Base-by-base conservation (phyloP, 2,888 invertebrate genomes). In the Digitonthophagus gazella region DNA sequence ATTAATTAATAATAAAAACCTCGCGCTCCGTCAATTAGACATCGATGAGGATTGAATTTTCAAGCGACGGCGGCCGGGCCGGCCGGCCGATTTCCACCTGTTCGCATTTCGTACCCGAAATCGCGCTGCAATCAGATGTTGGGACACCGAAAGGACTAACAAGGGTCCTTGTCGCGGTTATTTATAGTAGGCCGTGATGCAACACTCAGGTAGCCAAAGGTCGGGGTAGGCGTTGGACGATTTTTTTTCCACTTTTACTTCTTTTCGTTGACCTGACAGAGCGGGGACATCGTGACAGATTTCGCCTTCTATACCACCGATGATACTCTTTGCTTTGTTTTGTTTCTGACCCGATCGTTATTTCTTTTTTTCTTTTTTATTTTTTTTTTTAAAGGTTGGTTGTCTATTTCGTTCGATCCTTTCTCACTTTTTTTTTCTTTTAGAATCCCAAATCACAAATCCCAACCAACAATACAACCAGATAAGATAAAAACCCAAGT, bases 81-180 rank as follows among this genome's bases (percentile, higher is more conserved):
- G n/a, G n/a, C n/a, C n/a, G n/a, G 28, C 28, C 6, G 28, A 18
- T 19, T 15, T 61, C 61, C 61, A 61, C 61, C 61, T 61, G 61
- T 20, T 19, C 5, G 18, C 5, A 15, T 16, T 20, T n/a, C 18
- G 57, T 20, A 61, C 20, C 20, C 20, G 61, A 61, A 61, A 61
- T 61, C 61, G 20, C 61, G 61, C 61, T 78, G 80, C 76, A 80
- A 80, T 81, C 80, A 79, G 78, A 79, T 81, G 80, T 78, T 81
- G 80, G 77, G 74, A 78, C 76, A 75, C 76, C 74, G 74, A 74
- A 6, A 44, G 75, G 76, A 76, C 78, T 82, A 82, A 82, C 81
- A 82, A 81, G 82, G 82, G 81, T 82, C 80, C 79, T 80, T 82
- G 82, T 82, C 82, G 79, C 76, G 72, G 81, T 82, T 80, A 82